Conservation (phyloP, 2,113 vertebrate genomes). For the Vulpes ferrilata region DNA sequence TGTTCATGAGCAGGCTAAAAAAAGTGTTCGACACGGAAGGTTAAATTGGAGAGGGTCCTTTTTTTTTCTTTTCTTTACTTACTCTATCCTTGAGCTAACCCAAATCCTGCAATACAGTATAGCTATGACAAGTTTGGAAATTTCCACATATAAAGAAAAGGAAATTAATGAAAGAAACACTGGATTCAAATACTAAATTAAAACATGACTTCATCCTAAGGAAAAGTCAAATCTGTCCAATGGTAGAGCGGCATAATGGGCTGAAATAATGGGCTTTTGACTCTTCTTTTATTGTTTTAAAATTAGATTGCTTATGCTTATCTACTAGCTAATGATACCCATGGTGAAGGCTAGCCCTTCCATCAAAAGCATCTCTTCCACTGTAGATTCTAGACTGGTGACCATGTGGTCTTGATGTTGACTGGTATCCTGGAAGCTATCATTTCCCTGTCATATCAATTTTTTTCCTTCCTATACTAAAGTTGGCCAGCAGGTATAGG, state of each 20-base stretch:
- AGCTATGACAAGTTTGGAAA: neutral
- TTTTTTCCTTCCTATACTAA: neutral
- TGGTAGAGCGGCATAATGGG: neutral
- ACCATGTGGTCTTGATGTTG: neutral
- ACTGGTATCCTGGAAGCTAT: neutral
- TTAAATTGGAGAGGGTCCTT: neutral
- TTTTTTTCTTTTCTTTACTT: neutral
- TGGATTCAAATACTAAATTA: neutral
- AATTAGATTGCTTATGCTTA: neutral
- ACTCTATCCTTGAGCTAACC: neutral
- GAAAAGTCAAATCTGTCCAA: neutral
- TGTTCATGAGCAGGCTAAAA: neutral
- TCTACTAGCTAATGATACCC: neutral
- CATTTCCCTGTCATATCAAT: neutral
- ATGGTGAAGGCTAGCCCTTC: neutral
- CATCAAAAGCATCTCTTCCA: neutral
- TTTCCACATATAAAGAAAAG: neutral
- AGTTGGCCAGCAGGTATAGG: neutral
- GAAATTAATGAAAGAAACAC: neutral
- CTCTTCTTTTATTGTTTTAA: neutral
- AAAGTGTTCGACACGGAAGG: neutral
- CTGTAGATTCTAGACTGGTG: neutral
- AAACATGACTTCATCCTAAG: neutral
- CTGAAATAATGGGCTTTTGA: neutral
- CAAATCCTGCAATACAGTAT: neutral